These are phyloP conservation scores for Melanotaenia duboulayi DNA, from an alignment of 2,113 vertebrate species.

Conservation along the genomic window DNA sequence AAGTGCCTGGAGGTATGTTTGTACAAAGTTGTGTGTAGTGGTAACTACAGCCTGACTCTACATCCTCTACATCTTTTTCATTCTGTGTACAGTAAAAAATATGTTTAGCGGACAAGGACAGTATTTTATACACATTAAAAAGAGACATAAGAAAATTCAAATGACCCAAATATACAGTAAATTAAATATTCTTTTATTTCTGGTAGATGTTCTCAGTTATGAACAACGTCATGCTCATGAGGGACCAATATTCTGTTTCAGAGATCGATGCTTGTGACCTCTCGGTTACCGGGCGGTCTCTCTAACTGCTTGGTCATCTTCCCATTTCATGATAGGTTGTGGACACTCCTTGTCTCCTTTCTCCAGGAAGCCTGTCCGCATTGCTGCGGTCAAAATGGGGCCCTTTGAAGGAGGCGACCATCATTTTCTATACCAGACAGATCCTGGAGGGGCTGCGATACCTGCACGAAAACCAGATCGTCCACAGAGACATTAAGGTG, in stretches of 20 bases:
- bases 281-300: conserved; percentile 23
- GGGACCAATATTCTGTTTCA: neutral
- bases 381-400: conserved; percentile 98
- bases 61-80: too few relatives aligned
- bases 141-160: neutral
- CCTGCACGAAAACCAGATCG: conserved; percentile 98
- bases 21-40: neutral
- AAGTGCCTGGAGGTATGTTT: conserved; percentile 90
- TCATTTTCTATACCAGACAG: conserved; percentile 98
- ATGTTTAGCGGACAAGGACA: too few relatives aligned
- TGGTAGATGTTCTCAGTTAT: too few relatives aligned
- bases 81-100: too few relatives aligned
- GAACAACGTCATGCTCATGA: neutral
- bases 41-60: too few relatives aligned
- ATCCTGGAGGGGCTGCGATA: conserved; percentile 98
- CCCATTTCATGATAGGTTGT: conserved; percentile 55
- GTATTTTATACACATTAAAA: too few relatives aligned
- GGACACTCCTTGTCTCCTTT: conserved; percentile 59
- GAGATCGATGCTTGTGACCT: conserved; percentile 43
- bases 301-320: conserved; percentile 52
- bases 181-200: too few relatives aligned
- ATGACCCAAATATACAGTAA: too few relatives aligned
- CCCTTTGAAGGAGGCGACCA: conserved; percentile 96
- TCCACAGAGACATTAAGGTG: conserved; percentile 98
- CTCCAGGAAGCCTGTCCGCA: conserved; percentile 94